Conservation (phyloP, 2,113 vertebrate species). For the Eclectus roratus region DNA sequence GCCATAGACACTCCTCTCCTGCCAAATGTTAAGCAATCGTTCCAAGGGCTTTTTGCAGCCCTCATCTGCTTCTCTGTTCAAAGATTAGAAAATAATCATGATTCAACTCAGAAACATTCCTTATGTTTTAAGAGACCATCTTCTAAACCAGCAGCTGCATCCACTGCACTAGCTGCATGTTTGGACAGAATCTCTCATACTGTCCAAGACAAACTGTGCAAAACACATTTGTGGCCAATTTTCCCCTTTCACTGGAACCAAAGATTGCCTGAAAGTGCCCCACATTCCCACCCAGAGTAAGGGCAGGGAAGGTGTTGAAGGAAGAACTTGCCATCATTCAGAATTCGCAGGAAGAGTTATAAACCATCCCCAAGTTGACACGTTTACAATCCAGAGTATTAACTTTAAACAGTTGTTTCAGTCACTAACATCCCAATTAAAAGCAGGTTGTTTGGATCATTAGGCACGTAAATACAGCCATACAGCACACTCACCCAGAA, state of each 20-base stretch:
- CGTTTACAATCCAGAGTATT: background rate
- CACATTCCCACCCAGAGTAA: background rate
- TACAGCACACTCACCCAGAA: background rate
- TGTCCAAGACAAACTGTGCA: background rate
- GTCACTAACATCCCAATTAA: conserved; percentile 20
- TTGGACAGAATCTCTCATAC: background rate
- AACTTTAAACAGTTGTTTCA: conserved; percentile 10
- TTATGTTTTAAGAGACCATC: background rate
- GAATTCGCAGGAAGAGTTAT: background rate
- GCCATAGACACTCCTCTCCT: conserved; percentile 92
- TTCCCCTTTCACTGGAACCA: background rate
- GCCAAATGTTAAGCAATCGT: conserved; percentile 96
- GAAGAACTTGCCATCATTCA: background rate
- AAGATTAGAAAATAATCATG: conserved; percentile 46
- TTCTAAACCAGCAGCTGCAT: conserved; percentile 9
- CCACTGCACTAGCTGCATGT: fast-evolving
- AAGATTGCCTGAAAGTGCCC: background rate
- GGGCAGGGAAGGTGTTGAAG: background rate
- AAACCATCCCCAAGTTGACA: background rate
- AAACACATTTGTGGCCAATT: background rate
- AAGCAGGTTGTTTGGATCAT: conserved; percentile 22
- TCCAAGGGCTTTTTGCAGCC: conserved; percentile 95
- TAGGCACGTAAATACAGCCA: background rate
- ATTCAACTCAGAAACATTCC: conserved; percentile 15
- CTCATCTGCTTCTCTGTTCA: conserved; percentile 90